Evolutionary conservation across 2,113 vertebrate species (phyloP).

Genomic region (Pomatorhinus ruficollis): DNA sequence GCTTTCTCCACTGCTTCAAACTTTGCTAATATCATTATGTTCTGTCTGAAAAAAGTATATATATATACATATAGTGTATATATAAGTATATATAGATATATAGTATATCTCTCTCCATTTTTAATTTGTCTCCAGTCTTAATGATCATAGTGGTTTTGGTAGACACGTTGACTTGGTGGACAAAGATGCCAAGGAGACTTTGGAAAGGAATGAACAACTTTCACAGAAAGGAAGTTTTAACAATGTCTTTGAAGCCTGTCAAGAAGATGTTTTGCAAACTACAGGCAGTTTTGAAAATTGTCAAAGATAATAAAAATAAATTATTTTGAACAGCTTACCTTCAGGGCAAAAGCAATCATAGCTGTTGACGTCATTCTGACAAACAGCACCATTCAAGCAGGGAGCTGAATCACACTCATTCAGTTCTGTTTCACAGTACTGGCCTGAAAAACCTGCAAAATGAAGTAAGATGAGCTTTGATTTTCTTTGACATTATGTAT

Average conservation of each 20-base stretch:
- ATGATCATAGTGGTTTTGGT: not conserved
- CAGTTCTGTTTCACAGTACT: slow-evolving; percentile 74
- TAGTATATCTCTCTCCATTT: not conserved
- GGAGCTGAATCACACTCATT: slow-evolving; percentile 72
- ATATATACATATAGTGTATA: no score
- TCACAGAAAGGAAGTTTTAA: not conserved
- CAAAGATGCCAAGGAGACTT: slow-evolving; percentile 24
- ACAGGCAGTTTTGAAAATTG: slow-evolving; percentile 18
- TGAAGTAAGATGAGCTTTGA: slow-evolving; percentile 10
- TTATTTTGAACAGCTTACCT: slow-evolving; percentile 68
- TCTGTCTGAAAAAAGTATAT: not conserved
- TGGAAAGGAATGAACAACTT: not conserved
- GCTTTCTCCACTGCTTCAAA: not conserved
- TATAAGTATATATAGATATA: no score
- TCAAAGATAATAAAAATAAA: slow-evolving; percentile 58
- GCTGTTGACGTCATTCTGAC: slow-evolving; percentile 70
- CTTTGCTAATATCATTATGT: not conserved
- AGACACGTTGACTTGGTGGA: not conserved
- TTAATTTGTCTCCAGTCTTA: not conserved
- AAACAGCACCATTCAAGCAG: slow-evolving; percentile 77
- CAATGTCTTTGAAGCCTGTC: slow-evolving; percentile 10
- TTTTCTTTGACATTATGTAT: not conserved
- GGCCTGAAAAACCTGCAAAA: slow-evolving; percentile 72
- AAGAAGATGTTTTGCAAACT: not conserved
- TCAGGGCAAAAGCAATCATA: slow-evolving; percentile 78